Evolutionary conservation across 1,140 invertebrate species (phyloP).

Genomic region (Papilio xuthus): DNA sequence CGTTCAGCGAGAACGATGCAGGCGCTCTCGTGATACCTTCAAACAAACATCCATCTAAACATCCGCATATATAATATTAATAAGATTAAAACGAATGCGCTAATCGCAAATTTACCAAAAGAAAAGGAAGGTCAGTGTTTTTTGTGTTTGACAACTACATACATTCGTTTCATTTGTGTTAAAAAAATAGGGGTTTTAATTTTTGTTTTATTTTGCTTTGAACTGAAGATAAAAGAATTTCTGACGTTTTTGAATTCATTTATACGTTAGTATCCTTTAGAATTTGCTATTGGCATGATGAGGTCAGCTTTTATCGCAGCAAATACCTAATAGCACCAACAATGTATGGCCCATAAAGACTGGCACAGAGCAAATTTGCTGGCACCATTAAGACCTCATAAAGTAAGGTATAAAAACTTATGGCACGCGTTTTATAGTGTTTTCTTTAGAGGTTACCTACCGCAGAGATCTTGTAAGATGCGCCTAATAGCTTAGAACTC

Average conservation of each 20-base stretch:
- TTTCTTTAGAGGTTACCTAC: slow-evolving; percentile 51
- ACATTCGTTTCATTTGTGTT: too few relatives aligned
- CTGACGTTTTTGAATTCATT: neutral
- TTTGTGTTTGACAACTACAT: too few relatives aligned
- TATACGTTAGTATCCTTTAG: neutral
- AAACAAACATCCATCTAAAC: too few relatives aligned
- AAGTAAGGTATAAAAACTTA: slow-evolving; percentile 57
- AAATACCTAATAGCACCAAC: slow-evolving; percentile 38
- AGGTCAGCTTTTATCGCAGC: slow-evolving; percentile 25
- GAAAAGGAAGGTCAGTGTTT: too few relatives aligned
- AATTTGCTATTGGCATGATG: neutral
- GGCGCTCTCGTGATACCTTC: too few relatives aligned
- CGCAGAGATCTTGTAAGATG: slow-evolving; percentile 45
- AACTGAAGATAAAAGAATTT: neutral
- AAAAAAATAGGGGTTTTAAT: neutral
- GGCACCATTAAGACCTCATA: slow-evolving; percentile 60
- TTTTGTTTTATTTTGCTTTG: neutral
- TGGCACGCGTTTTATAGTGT: slow-evolving; percentile 50
- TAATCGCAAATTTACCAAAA: too few relatives aligned
- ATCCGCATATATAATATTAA: too few relatives aligned
- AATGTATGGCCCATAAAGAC: slow-evolving; percentile 51
- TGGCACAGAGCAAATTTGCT: slow-evolving; percentile 46
- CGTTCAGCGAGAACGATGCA: too few relatives aligned
- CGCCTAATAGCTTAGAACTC: slow-evolving; percentile 33
- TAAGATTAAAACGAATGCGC: too few relatives aligned